Base-by-base conservation (phyloP, 2,797 vertebrate genomes). In the Siniperca obscura region DNA sequence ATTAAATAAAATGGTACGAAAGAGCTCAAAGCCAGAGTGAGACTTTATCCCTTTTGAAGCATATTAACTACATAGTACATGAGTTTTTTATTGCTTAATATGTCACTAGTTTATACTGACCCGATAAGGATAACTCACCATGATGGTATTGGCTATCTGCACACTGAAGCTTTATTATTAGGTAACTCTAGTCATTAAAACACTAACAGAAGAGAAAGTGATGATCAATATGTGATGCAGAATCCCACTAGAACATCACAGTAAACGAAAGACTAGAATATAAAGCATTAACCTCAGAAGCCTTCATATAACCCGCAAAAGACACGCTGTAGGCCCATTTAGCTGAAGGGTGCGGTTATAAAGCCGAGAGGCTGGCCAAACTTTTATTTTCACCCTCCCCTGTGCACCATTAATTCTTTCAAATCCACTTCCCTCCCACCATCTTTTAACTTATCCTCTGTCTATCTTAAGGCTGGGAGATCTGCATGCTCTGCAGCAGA, bases 371-470 rank as follows among this genome's bases (percentile, higher is more conserved):
- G 64, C 59, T 79, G 71, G 60, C 55, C 76, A 84, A 91, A 91
- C 78, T 73, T 90, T 83, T 81, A 81, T 74, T 90, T 88, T 67
- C 80, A 70, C 46, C 75, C 74, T 86, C 82, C 81, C 88, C 21
- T 86, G 80, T 82, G 85, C 71, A 75, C 78, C 70, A 87, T 88
- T 88, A 80, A 89, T 89, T 92, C 85, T 74, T 81, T 87, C 67
- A 85, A 87, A 88, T 90, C 71, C 69, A 82, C 70, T 80, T 89
- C 61, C 87, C 78, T 86, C 84, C 86, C 86, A 84, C 84, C 80
- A 82, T 79, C 64, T 83, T 87, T 86, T 67, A 72, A 81, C 73
- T 76, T 76, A 81, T 87, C 76, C 78, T 60, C 74, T 36, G 86
- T 83, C 71, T 85, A 72, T 88, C 84, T 72, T 80, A 78, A 81